These are phyloP conservation scores for Maccullochella peelii DNA, from an alignment of 2,113 vertebrate species.

Conservation along the genomic window DNA sequence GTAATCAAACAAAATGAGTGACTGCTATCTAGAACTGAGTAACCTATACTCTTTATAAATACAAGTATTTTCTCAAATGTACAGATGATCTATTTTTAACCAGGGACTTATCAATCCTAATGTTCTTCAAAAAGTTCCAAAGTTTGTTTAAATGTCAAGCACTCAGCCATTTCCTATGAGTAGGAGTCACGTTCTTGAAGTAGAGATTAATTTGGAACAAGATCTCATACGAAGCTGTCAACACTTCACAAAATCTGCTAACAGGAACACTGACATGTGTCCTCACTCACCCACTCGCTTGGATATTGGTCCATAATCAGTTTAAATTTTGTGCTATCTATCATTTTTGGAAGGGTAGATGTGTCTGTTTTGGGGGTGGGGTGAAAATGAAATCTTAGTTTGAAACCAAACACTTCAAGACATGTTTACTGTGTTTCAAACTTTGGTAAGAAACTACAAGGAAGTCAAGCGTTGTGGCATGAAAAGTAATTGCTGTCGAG, in stretches of 20 bases:
- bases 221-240: conserved; percentile 33
- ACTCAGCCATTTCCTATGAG: conserved; percentile 53
- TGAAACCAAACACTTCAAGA: background rate
- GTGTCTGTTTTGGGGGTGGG: conserved; percentile 8
- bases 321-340: background rate
- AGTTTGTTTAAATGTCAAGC: conserved; percentile 3
- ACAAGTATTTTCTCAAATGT: background rate
- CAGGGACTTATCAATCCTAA: background rate
- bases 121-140: conserved; percentile 22
- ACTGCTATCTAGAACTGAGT: no score
- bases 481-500: conserved; percentile 45
- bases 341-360: conserved; percentile 11
- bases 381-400: background rate
- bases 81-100: background rate
- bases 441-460: conserved; percentile 27
- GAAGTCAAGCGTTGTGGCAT: background rate
- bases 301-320: conserved; percentile 6
- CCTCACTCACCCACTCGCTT: conserved; percentile 51
- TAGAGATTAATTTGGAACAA: conserved; percentile 26
- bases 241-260: conserved; percentile 44
- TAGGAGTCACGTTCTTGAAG: conserved; percentile 30
- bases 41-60: background rate
- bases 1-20: background rate
- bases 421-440: conserved; percentile 4
- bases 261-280: conserved; percentile 36